phyloP scores from a whole-genome alignment of 2,797 vertebrate genomes.

The Pachyuromys duprasi region DNA sequence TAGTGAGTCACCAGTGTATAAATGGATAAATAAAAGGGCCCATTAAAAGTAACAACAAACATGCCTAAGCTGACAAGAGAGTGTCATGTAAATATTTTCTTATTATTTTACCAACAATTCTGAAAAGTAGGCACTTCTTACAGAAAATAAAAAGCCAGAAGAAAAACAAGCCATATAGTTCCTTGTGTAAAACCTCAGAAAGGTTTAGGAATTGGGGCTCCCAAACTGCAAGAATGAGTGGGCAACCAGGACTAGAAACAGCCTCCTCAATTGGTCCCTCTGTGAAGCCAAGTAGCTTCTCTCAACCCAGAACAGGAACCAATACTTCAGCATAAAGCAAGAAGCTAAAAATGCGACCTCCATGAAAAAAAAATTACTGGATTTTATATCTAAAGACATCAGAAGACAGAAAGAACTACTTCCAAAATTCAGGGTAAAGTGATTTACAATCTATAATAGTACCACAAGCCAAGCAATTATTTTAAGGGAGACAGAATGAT shows the following conservation, averaged over 20 bases:
- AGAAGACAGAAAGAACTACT: not conserved
- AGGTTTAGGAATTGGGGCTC: not conserved
- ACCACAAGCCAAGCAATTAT: not conserved
- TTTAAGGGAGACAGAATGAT: conserved; percentile 28
- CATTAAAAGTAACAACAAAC: conserved; percentile 49
- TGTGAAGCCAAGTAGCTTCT: not conserved
- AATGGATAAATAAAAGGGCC: conserved; percentile 34
- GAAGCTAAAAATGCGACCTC: conserved; percentile 2
- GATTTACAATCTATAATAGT: conserved; percentile 29
- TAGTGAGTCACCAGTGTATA: conserved; percentile 19
- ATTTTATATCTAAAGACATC: not conserved
- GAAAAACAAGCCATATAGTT: conserved; percentile 18
- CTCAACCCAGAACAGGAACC: not conserved
- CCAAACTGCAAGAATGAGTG: not conserved
- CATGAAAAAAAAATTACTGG: not conserved
- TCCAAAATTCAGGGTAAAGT: conserved; percentile 28
- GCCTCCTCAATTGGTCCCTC: not conserved
- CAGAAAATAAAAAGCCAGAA: conserved; percentile 41
- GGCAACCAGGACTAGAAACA: not conserved
- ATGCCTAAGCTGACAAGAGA: conserved; percentile 14
- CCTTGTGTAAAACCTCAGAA: not conserved
- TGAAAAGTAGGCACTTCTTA: conserved; percentile 49
- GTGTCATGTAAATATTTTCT: conserved; percentile 49
- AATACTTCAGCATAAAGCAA: not conserved
- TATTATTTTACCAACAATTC: conserved; percentile 41